Evolutionary conservation across 2,113 vertebrate species (phyloP).

Genomic region (Fukomys damarensis): DNA sequence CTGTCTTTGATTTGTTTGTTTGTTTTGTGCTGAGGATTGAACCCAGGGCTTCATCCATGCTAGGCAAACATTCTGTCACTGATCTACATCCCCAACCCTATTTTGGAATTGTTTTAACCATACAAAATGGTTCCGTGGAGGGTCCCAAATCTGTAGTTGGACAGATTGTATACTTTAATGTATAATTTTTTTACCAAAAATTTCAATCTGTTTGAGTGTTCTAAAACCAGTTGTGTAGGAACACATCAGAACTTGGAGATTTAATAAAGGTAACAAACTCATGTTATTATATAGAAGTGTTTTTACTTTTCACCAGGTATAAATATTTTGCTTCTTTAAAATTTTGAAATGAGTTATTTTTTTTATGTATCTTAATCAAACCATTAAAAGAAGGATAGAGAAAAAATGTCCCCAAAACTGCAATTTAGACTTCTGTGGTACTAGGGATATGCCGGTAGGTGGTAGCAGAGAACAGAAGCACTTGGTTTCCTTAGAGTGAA

Average conservation of each 20-base stretch:
- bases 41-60: not conserved
- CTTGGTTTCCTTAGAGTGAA: not conserved
- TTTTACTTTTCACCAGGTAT: conserved; percentile 7
- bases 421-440: conserved; percentile 19
- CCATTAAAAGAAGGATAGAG: not conserved
- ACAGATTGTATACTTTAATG: not conserved
- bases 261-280: not conserved
- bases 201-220: not conserved
- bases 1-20: not conserved
- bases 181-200: not conserved
- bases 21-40: not conserved
- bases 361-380: not conserved
- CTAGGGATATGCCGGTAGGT: not conserved
- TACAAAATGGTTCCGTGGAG: not conserved
- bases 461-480: conserved; percentile 59
- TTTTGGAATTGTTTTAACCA: not conserved
- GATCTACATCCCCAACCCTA: not conserved
- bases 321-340: not conserved
- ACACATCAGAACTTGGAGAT: not conserved
- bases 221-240: not conserved
- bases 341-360: not conserved
- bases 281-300: not conserved
- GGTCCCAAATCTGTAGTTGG: not conserved
- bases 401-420: not conserved
- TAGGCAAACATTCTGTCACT: not conserved